Evolutionary conservation across 2,888 invertebrate genomes (phyloP).

Genomic region (Ernsta delagoae): DNA sequence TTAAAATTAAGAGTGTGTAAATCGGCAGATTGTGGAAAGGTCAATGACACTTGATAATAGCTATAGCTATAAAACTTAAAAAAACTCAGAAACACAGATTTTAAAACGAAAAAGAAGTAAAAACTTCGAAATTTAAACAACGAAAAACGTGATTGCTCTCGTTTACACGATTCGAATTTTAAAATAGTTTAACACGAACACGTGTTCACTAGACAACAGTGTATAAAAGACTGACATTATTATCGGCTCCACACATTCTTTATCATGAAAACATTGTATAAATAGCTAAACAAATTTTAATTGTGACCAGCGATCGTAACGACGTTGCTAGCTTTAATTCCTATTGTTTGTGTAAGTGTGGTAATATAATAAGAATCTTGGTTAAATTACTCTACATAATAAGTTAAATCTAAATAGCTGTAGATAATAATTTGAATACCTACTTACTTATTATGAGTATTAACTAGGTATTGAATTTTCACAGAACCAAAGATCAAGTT

Average conservation of each 20-base stretch:
- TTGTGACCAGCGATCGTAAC: background rate
- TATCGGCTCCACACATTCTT: background rate
- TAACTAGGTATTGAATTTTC: too few species aligned
- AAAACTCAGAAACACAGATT: background rate
- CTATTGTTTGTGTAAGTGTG: background rate
- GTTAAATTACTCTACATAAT: too few species aligned
- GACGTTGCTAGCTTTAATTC: background rate
- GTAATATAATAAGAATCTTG: too few species aligned
- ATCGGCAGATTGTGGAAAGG: too few species aligned
- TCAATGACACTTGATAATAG: too few species aligned
- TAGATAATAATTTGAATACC: too few species aligned
- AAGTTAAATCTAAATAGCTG: too few species aligned
- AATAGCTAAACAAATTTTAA: slow-evolving; percentile 10
- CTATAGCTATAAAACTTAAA: background rate
- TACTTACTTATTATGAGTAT: too few species aligned
- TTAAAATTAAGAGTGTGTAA: too few species aligned
- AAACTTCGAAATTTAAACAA: background rate
- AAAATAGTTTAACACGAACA: background rate
- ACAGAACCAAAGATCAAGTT: too few species aligned
- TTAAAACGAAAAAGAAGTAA: background rate
- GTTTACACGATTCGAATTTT: background rate
- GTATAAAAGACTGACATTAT: background rate
- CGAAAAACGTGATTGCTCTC: background rate
- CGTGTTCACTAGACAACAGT: background rate
- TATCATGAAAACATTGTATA: slow-evolving; percentile 7